Evolutionary conservation across 1,140 invertebrate species (phyloP), one percentile per base, ranked within the genome.

Genomic region (Homalodisca vitripennis): DNA sequence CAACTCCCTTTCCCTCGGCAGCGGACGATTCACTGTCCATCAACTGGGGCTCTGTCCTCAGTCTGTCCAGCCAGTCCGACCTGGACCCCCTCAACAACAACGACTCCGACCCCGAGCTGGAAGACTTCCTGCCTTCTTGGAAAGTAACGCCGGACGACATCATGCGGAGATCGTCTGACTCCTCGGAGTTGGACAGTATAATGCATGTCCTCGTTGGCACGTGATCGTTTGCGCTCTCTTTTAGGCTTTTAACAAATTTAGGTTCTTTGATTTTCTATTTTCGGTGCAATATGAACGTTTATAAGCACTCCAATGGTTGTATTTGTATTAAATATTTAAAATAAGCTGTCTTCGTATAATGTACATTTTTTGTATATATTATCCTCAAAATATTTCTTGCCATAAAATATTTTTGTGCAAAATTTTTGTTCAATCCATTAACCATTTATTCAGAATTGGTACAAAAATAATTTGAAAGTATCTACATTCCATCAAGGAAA

Each of bases 21-120:
- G n/a, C 70, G 68, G 20, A 74, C 74, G 47, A 74, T 27, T 63
- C 29, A 1, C 55, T 48, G 20, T 86, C 89, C 70, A 94, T 95
- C 77, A 93, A 94, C 80, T 95, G 93, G 93, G 91, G 93, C 75
- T 94, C 92, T 31, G 93, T 95, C 72, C 84, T 95, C 46, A 93
- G 90, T 75, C 84, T 95, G 17, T 91, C 91, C 68, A 91, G 89
- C 64, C 89, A 93, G 73, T 92, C 90, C 66, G 91, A 92, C 75
- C 81, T 93, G 26, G 92, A 94, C 79, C 89, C 91, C 22, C 82
- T 92, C 71, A 92, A 92, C 78, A 91, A 92, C 80, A 89, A 89
- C 77, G 76, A 77, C 70, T 46, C 73, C n/a, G 67, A 71, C 48
- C 73, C 74, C 63, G 73, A 75, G 67, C 70, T 77, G 64, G 74